These are phyloP conservation scores for Fabriciana adippe DNA, from an alignment of 2,888 invertebrate species.

Conservation along the genomic window DNA sequence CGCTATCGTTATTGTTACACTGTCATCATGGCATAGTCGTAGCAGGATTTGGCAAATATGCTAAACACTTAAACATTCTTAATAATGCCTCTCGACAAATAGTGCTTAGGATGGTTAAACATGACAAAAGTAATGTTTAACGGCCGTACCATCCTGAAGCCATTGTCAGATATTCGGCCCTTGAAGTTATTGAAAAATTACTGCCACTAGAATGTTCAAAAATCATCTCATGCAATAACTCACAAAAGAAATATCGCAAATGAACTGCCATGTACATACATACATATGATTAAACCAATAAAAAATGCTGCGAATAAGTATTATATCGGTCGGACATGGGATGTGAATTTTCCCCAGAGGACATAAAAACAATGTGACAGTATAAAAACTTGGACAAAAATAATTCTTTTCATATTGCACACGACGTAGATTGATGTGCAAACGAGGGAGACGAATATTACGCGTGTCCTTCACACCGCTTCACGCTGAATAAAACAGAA, in stretches of 20 bases:
- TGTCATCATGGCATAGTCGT: too few species aligned
- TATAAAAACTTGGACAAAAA: conserved; percentile 51
- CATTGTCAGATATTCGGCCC: too few species aligned
- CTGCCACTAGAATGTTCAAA: conserved; percentile 25
- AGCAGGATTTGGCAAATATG: too few species aligned
- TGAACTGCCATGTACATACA: conserved; percentile 31
- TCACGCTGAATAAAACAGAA: not conserved
- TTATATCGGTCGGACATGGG: conserved; percentile 47
- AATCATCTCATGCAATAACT: conserved; percentile 24
- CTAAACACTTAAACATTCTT: too few species aligned
- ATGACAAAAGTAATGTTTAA: too few species aligned
- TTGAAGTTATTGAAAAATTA: conserved; percentile 21
- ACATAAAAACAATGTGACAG: conserved; percentile 46
- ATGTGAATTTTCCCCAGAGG: conserved; percentile 48
- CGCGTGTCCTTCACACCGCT: conserved; percentile 5
- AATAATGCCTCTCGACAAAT: too few species aligned
- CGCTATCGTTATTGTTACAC: too few species aligned
- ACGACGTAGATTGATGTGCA: conserved; percentile 58
- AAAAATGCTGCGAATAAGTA: conserved; percentile 43
- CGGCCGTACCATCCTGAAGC: too few species aligned
- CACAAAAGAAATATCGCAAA: conserved; percentile 29
- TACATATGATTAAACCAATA: conserved; percentile 40
- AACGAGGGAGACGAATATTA: conserved; percentile 37
- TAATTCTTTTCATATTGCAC: conserved; percentile 51
- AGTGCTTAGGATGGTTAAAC: too few species aligned